Conservation (phyloP, 1,140 invertebrate species). For the Thalassaphorura encarpata region DNA sequence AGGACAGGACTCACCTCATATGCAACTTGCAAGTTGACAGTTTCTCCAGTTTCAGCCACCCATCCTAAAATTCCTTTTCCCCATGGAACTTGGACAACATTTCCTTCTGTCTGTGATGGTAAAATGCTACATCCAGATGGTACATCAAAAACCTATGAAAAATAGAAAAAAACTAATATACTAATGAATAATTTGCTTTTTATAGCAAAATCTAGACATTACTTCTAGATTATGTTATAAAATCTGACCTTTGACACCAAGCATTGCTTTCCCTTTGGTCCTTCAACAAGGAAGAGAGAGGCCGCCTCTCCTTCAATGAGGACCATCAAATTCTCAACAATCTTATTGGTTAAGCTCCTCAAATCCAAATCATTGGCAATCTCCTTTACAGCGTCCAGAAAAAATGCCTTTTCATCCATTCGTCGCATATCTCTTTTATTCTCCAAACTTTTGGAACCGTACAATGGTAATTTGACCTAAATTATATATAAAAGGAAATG, state of each 20-base stretch:
- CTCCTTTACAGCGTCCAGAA: constrained; percentile 42
- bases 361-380: constrained; percentile 43
- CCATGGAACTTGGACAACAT: constrained; percentile 42
- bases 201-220: not conserved
- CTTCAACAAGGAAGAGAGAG: constrained; percentile 43
- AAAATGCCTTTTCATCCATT: constrained; percentile 41
- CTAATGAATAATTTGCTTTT: not conserved
- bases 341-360: constrained; percentile 41
- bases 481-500: too few relatives aligned
- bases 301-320: constrained; percentile 42
- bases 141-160: constrained; percentile 37
- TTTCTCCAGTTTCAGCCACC: constrained; percentile 49
- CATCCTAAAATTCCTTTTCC: constrained; percentile 52
- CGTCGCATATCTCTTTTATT: constrained; percentile 39
- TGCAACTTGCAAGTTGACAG: constrained; percentile 42
- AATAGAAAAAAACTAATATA: not conserved
- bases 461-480: constrained; percentile 37
- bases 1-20: constrained; percentile 37
- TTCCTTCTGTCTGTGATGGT: constrained; percentile 34
- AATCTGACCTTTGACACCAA: constrained; percentile 40
- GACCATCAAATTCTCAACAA: constrained; percentile 41
- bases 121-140: constrained; percentile 37
- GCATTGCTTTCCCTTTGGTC: constrained; percentile 37
- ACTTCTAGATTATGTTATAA: not conserved
- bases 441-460: constrained; percentile 38